Percentiles rank a stretch among this genome's conserved stretches.
Conservation (phyloP, 2,113 vertebrate genomes). For the Microcebus griseorufus region DNA sequence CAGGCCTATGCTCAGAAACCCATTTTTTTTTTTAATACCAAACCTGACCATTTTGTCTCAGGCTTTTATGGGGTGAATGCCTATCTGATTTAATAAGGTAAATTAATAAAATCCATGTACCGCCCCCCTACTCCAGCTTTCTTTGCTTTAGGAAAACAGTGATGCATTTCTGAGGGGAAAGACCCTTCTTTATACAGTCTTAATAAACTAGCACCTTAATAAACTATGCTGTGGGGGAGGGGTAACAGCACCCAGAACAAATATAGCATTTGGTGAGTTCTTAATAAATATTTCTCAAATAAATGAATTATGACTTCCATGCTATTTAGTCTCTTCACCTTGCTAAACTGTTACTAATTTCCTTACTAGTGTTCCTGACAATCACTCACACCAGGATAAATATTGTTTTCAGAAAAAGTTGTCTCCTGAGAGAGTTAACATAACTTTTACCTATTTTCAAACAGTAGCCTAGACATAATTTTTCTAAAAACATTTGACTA, state of each 20-base stretch:
- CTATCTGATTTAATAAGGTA: neutral
- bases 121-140: neutral
- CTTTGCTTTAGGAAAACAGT: neutral
- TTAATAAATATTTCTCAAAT: neutral
- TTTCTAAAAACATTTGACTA: neutral
- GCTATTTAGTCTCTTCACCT: neutral
- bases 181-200: neutral
- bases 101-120: neutral
- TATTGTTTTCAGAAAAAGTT: neutral
- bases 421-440: neutral
- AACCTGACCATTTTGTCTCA: neutral
- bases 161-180: neutral
- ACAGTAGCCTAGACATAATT: neutral
- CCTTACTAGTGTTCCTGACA: conserved; percentile 15
- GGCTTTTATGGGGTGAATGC: neutral
- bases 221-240: neutral
- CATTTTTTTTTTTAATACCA: neutral
- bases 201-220: neutral
- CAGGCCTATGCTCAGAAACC: neutral
- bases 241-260: neutral
- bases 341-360: neutral
- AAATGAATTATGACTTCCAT: neutral
- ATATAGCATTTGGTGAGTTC: neutral
- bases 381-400: neutral
- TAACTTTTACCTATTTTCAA: conserved; percentile 13